phyloP scores from a whole-genome alignment of 2,888 invertebrate species.

The Trichacis sp. region DNA sequence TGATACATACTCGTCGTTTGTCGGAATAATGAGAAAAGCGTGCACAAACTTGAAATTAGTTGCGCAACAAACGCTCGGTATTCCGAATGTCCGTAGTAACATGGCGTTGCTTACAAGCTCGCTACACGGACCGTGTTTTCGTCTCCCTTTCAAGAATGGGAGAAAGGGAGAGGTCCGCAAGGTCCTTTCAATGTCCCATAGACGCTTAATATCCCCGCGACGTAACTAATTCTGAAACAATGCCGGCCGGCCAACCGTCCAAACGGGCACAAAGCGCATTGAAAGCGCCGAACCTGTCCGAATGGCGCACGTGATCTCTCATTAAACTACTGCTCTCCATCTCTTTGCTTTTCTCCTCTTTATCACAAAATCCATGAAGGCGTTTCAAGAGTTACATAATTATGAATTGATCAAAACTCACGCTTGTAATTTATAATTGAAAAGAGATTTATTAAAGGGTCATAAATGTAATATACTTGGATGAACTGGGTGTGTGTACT shows the following conservation, averaged over 20 bases:
- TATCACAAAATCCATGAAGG: slow-evolving; percentile 7
- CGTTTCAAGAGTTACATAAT: no score
- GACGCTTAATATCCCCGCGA: slow-evolving; percentile 48
- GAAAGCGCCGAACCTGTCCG: slow-evolving; percentile 21
- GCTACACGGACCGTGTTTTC: slow-evolving; percentile 6
- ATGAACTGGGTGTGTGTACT: no score
- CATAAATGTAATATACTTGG: no score
- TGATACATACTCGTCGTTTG: slow-evolving; percentile 11
- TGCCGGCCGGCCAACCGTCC: slow-evolving; percentile 29
- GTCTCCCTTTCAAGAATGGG: neutral
- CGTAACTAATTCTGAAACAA: slow-evolving; percentile 51
- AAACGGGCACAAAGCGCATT: slow-evolving; percentile 30
- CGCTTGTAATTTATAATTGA: no score
- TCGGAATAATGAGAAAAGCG: slow-evolving; percentile 12
- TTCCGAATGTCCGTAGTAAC: slow-evolving; percentile 17
- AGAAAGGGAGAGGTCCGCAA: neutral
- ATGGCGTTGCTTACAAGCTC: slow-evolving; percentile 9
- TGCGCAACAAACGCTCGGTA: slow-evolving; percentile 32
- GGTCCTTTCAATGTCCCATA: slow-evolving; percentile 37
- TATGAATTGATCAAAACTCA: no score
- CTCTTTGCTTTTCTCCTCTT: slow-evolving; percentile 12
- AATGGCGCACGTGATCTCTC: slow-evolving; percentile 31
- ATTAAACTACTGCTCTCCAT: slow-evolving; percentile 26
- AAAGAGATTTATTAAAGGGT: no score
- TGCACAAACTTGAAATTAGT: slow-evolving; percentile 27